Conservation (phyloP, 2,797 vertebrate genomes). For the Pipistrellus pygmaeus region DNA sequence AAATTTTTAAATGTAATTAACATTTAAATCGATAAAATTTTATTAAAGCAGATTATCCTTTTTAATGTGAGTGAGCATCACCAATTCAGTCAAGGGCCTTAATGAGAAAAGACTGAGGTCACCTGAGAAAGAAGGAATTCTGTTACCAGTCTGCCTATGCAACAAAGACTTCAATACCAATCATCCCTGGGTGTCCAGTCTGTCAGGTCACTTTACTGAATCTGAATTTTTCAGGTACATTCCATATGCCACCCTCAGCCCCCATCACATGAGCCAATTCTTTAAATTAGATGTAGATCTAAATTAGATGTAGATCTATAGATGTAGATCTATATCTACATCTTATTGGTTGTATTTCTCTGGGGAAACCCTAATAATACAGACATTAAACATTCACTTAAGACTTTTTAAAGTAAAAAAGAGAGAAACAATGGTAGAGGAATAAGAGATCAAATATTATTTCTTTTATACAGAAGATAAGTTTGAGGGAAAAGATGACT, state of each 20-base stretch:
- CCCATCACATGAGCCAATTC: neutral
- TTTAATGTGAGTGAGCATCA: neutral
- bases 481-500: conserved; percentile 8
- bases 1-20: neutral
- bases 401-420: conserved; percentile 7
- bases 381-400: neutral
- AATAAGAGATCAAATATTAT: neutral
- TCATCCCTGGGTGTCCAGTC: neutral
- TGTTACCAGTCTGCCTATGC: neutral
- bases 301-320: too few relatives aligned
- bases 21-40: neutral
- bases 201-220: neutral
- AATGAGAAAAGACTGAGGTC: neutral
- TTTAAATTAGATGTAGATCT: too few relatives aligned
- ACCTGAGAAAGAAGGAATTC: neutral
- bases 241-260: neutral
- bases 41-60: neutral
- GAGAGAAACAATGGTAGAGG: neutral
- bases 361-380: neutral
- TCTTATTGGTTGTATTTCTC: neutral
- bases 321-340: neutral
- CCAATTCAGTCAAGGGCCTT: neutral
- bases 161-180: neutral
- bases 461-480: neutral
- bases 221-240: neutral